Percentiles rank a stretch among this genome's conserved stretches.
phyloP scores from a whole-genome alignment of 2,888 invertebrate species.

The Ferdinandea cuprea region DNA sequence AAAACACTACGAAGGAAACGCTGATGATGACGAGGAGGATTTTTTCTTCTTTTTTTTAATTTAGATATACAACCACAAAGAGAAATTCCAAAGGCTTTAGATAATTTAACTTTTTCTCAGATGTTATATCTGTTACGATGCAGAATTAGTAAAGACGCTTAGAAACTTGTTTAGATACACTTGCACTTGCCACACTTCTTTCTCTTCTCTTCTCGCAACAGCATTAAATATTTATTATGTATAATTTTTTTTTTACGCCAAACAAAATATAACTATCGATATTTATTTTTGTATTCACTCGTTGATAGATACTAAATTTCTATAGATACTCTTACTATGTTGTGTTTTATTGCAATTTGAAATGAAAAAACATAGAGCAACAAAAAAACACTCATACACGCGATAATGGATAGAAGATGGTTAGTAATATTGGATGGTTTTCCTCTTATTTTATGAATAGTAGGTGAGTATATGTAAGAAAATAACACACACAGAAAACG shows the following conservation, averaged over 20 bases:
- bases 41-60: constrained; percentile 13
- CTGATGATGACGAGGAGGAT: constrained; percentile 62
- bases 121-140: constrained; percentile 17
- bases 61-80: constrained; percentile 37
- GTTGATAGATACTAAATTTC: constrained; percentile 58
- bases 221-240: constrained; percentile 7
- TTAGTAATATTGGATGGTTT: constrained; percentile 17
- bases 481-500: not conserved
- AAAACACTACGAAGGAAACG: constrained; percentile 42
- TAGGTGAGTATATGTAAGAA: constrained; percentile 1
- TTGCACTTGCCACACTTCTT: constrained; percentile 69
- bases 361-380: constrained; percentile 52
- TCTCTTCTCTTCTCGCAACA: constrained; percentile 25
- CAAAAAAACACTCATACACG: constrained; percentile 14
- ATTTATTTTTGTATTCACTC: constrained; percentile 49
- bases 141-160: constrained; percentile 63
- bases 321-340: constrained; percentile 52
- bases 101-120: constrained; percentile 23
- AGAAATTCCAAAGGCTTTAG: constrained; percentile 50
- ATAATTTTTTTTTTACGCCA: constrained; percentile 3
- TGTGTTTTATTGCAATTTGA: constrained; percentile 60
- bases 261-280: constrained; percentile 13
- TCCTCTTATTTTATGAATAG: constrained; percentile 15
- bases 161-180: constrained; percentile 78
- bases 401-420: constrained; percentile 12